These are phyloP conservation scores for Xiphophorus couchianus DNA, from an alignment of 2,113 vertebrate species.

Conservation along the genomic window DNA sequence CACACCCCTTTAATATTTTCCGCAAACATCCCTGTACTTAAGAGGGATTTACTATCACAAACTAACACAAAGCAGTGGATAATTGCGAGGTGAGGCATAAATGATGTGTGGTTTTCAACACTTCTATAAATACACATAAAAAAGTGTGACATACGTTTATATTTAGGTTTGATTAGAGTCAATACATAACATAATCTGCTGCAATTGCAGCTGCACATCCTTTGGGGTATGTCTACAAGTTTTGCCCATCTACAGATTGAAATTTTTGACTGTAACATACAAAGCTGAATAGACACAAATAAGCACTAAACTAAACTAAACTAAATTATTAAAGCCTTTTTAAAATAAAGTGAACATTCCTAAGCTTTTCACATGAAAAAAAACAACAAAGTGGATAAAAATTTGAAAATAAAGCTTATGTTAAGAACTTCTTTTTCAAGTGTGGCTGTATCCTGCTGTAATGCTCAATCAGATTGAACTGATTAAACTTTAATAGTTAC, in stretches of 20 bases:
- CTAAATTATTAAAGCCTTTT: not conserved
- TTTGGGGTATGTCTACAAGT: not conserved
- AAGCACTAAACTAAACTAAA: not conserved
- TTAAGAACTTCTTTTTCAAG: not conserved
- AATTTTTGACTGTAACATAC: not conserved
- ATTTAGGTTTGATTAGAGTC: not conserved
- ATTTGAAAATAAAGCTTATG: no score
- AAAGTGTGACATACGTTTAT: not conserved
- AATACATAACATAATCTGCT: not conserved
- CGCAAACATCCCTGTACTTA: not conserved
- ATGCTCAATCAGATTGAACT: not conserved
- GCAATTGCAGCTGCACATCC: not conserved
- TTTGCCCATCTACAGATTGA: not conserved
- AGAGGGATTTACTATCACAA: not conserved
- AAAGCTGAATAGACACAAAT: not conserved
- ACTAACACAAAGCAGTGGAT: no score
- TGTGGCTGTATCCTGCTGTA: not conserved
- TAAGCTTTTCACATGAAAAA: no score
- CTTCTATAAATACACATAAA: no score
- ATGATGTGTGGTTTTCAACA: no score
- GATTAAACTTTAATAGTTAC: not conserved
- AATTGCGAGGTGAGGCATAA: no score
- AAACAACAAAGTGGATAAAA: no score
- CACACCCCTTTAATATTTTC: not conserved
- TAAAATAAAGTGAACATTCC: no score